Percentiles rank a stretch among this genome's conserved stretches.
These are phyloP conservation scores for Acanthisitta chloris DNA, from an alignment of 2,113 vertebrate genomes.

Conservation along the genomic window DNA sequence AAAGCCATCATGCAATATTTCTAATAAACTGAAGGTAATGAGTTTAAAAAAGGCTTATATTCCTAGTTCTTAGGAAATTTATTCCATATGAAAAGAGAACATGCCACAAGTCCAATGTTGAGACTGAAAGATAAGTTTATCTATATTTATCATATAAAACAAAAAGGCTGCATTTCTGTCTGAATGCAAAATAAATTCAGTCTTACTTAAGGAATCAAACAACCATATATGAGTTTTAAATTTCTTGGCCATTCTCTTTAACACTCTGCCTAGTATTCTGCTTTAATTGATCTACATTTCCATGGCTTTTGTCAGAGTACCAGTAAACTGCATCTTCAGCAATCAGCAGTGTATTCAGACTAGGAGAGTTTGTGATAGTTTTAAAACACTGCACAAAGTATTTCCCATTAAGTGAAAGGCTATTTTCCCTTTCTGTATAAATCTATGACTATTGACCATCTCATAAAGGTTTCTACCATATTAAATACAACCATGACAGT, in stretches of 20 bases:
- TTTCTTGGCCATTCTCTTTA: neutral
- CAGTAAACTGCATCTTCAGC: neutral
- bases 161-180: neutral
- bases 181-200: neutral
- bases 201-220: neutral
- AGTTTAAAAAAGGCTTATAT: neutral
- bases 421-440: constrained; percentile 41
- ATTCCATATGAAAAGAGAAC: neutral
- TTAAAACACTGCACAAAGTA: constrained; percentile 23
- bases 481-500: constrained; percentile 16
- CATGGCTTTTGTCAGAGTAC: neutral
- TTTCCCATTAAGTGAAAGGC: constrained; percentile 1
- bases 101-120: neutral
- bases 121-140: neutral
- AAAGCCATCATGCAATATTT: neutral
- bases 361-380: neutral
- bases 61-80: neutral
- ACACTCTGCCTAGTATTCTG: neutral
- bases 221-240: neutral
- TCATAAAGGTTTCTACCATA: constrained; percentile 32
- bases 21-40: neutral
- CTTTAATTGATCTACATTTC: neutral
- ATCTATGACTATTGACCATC: constrained; percentile 34
- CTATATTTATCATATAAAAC: neutral
- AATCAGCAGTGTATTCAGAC: neutral